Base-by-base conservation (phyloP, 2,113 vertebrate genomes). In the Cygnus atratus region DNA sequence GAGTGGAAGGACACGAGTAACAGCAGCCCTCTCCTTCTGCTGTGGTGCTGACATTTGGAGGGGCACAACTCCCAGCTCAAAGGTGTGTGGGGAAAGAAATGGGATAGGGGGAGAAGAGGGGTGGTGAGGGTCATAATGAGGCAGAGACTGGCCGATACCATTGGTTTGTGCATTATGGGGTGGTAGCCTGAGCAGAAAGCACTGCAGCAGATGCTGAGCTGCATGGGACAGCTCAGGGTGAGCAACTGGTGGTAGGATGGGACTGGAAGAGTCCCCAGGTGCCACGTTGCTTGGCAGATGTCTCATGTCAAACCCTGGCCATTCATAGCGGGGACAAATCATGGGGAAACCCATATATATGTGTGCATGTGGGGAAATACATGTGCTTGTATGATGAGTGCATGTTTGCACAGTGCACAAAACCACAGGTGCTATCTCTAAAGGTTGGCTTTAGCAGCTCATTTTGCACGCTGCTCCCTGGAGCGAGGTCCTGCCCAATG, bases 391-490 rank as follows among this genome's bases (percentile, higher is more conserved):
- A 28, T 43, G 19, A 29, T 65, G 37, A 41, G 17, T 41, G 11
- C 37, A 41, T 43, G 21, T 18, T 43, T 74, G 37, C 24, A 2
- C 11, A 5, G 3, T 4, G 55, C 1, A 10, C 33, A 25, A 22
- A 67, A 13, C 52, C 44, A 7, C 22, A 2, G 48, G 63, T 31
- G 2, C 52, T 15, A 0, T 2, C 13, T 21, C 48, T 20, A 13
- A 10, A 25, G 21, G 31, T 4, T 9, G 0, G 17, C 0, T 48
- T 12, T 54, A 33, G 13, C 11, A 67, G 10, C 35, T 43, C 15
- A 1, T 6, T 2, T 2, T 2, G 0, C 7, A 5, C 0, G 15
- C 35, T 44, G 15, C 58, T 24, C 54, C n/a, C 8, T 28, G 9
- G 22, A 4, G 2, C 1, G 20, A 33, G 29, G 72, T 20, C 62